phyloP scores from a whole-genome alignment of 2,797 vertebrate genomes.

The Basileuterus tristriatus region DNA sequence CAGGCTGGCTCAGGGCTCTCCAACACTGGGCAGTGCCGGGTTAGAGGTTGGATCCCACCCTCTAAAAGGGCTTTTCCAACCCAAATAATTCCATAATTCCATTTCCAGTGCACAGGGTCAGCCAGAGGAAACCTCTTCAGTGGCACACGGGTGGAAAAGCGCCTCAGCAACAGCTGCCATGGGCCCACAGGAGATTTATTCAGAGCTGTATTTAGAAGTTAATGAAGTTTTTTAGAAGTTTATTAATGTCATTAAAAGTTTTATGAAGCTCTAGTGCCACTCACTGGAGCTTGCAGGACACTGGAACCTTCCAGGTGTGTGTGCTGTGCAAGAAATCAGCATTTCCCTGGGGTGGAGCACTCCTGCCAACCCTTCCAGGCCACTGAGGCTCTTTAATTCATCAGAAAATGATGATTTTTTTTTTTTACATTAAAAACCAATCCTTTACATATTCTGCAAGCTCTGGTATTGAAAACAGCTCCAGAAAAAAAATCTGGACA shows the following conservation, averaged over 20 bases:
- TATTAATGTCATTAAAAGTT: background rate
- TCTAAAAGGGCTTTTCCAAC: background rate
- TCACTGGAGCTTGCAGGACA: background rate
- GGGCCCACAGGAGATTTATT: fast-evolving
- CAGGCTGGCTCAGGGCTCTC: background rate
- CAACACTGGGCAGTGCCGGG: background rate
- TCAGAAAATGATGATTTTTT: background rate
- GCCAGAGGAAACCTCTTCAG: background rate
- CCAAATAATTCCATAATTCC: background rate
- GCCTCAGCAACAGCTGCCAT: background rate
- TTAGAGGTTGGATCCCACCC: background rate
- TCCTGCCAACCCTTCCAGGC: background rate
- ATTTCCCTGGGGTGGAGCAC: background rate
- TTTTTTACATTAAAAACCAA: background rate
- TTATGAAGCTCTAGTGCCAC: background rate
- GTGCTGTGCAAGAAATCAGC: background rate
- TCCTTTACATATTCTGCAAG: background rate
- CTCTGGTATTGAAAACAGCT: background rate
- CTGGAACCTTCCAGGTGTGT: background rate
- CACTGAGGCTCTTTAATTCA: background rate
- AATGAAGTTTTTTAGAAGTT: fast-evolving
- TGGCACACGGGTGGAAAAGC: fast-evolving
- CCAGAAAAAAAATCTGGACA: background rate
- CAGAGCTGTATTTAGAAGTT: background rate
- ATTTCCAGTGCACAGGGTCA: background rate